Conservation (phyloP, 2,888 invertebrate genomes). For the Aporophyla lueneburgensis region DNA sequence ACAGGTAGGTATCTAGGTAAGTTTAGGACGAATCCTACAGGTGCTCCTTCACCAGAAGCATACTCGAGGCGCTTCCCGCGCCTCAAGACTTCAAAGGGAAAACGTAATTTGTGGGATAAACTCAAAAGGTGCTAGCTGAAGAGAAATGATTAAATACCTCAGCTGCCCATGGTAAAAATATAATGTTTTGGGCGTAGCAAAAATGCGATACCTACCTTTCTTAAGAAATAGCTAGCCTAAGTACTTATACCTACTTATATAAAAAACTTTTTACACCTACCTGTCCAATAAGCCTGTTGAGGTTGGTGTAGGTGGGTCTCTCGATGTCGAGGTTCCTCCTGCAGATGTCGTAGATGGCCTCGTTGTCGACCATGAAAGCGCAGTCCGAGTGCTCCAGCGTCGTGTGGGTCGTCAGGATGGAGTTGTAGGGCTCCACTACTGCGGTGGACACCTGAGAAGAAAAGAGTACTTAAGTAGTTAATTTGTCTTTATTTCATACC, state of each 20-base stretch:
- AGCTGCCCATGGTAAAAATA: too few relatives aligned
- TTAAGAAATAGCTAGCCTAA: neutral
- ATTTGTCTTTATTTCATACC: too few relatives aligned
- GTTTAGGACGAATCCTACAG: neutral
- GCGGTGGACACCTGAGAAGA: slow-evolving; percentile 93
- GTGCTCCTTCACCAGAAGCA: too few relatives aligned
- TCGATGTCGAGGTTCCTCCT: slow-evolving; percentile 96
- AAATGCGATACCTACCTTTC: neutral
- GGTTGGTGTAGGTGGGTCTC: slow-evolving; percentile 96
- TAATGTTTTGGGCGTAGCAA: neutral
- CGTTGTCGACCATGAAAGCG: slow-evolving; percentile 98
- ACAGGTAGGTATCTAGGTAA: too few relatives aligned
- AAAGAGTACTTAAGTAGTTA: neutral
- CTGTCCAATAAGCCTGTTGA: slow-evolving; percentile 96
- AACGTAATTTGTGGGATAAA: too few relatives aligned
- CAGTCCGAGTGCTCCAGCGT: slow-evolving; percentile 97
- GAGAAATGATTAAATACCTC: neutral
- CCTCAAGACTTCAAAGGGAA: neutral
- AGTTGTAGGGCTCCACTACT: slow-evolving; percentile 97
- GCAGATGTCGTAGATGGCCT: slow-evolving; percentile 97
- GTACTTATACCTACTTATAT: too few relatives aligned
- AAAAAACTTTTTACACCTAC: slow-evolving; percentile 69
- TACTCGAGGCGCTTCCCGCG: too few relatives aligned
- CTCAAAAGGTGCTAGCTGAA: neutral
- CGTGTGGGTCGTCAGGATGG: slow-evolving; percentile 97